Evolutionary conservation across 2,113 vertebrate genomes (phyloP).

Genomic region (Pseudorhombus dupliciocellatus): DNA sequence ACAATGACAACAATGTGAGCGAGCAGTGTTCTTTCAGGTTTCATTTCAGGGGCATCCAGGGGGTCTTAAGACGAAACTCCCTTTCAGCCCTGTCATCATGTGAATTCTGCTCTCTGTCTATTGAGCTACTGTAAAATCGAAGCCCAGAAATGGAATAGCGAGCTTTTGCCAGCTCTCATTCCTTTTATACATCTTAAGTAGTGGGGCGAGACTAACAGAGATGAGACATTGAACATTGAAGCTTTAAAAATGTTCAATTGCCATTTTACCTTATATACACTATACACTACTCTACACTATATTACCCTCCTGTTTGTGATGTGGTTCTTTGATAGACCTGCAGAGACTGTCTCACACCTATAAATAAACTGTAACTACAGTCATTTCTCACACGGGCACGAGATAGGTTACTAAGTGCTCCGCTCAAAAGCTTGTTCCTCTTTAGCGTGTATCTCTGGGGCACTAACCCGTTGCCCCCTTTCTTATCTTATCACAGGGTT

Average conservation of each 20-base stretch:
- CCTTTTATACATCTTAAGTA: not conserved
- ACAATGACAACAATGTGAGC: slow-evolving; percentile 28
- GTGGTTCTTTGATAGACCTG: slow-evolving; percentile 15
- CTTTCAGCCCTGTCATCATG: not conserved
- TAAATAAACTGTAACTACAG: slow-evolving; percentile 46
- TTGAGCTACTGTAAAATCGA: not conserved
- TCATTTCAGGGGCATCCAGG: slow-evolving; percentile 40
- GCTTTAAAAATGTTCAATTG: not conserved
- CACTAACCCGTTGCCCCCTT: slow-evolving; percentile 55
- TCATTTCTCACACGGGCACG: slow-evolving; percentile 39
- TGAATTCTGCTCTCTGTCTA: not conserved
- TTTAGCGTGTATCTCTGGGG: slow-evolving; percentile 59
- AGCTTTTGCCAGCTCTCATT: not conserved
- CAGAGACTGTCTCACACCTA: slow-evolving; percentile 26
- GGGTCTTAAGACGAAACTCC: slow-evolving; percentile 8
- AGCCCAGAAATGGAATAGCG: not conserved
- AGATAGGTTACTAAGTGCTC: slow-evolving; percentile 42
- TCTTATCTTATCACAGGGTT: slow-evolving; percentile 66
- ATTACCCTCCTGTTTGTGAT: slow-evolving; percentile 26
- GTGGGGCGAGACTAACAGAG: not conserved
- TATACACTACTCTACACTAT: slow-evolving; percentile 13
- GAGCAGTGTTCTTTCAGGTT: slow-evolving; percentile 22
- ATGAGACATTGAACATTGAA: not conserved
- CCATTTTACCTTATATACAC: slow-evolving; percentile 20
- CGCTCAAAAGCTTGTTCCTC: slow-evolving; percentile 67